A percentile compares a stretch with the other conserved stretches of the same genome.
These are phyloP conservation scores for Trinectes maculatus DNA, from an alignment of 2,113 vertebrate species.

Conservation along the genomic window DNA sequence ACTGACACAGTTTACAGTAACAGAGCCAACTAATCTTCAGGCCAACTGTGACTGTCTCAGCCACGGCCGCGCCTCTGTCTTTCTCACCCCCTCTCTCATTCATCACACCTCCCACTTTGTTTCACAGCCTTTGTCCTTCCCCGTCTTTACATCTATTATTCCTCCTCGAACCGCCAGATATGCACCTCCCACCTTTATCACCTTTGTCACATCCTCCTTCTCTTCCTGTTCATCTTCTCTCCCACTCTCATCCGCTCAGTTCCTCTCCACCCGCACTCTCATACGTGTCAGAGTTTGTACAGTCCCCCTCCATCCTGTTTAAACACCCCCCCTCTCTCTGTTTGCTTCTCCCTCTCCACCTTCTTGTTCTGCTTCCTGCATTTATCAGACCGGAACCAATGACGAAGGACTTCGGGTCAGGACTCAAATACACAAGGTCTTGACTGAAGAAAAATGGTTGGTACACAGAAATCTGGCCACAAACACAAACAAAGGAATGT, in stretches of 20 bases:
- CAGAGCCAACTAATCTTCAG: background rate
- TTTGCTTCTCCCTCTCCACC: background rate
- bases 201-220: background rate
- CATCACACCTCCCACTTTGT: background rate
- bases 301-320: background rate
- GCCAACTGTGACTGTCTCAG: background rate
- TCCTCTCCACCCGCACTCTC: background rate
- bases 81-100: background rate
- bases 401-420: too few species aligned
- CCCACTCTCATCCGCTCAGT: background rate
- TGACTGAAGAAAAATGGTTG: too few species aligned
- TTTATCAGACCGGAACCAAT: too few species aligned
- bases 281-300: background rate
- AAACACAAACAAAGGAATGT: too few species aligned
- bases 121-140: background rate
- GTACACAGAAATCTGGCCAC: too few species aligned
- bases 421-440: too few species aligned
- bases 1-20: constrained; percentile 13
- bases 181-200: background rate
- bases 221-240: background rate
- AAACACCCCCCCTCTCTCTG: background rate
- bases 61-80: background rate
- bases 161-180: background rate
- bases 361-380: background rate
- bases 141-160: too few species aligned